Evolutionary conservation across 2,888 invertebrate species (phyloP).

Genomic region (Drosophila barbarae): DNA sequence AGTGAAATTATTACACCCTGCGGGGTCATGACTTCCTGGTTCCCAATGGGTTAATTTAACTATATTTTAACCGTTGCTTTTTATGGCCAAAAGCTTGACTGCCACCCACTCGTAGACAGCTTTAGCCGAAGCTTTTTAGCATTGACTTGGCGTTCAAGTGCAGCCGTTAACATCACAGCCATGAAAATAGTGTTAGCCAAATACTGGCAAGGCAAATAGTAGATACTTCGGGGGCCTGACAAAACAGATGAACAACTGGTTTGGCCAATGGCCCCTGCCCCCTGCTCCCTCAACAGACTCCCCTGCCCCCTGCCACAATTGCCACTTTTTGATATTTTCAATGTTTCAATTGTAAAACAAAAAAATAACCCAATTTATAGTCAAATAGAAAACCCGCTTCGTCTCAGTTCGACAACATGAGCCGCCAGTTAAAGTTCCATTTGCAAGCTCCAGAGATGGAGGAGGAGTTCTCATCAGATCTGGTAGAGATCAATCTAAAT

Average conservation of each 20-base stretch:
- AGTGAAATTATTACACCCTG: background rate
- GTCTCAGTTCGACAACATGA: slow-evolving; percentile 48
- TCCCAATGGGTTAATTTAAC: slow-evolving; percentile 14
- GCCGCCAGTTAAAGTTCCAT: slow-evolving; percentile 62
- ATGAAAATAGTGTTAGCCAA: slow-evolving; percentile 67
- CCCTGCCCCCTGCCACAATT: slow-evolving; percentile 1
- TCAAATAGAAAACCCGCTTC: slow-evolving; percentile 49
- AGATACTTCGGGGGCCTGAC: slow-evolving; percentile 17
- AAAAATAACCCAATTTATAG: slow-evolving; percentile 61
- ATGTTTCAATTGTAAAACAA: slow-evolving; percentile 48
- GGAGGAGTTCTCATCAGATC: slow-evolving; percentile 47
- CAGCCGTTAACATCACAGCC: slow-evolving; percentile 57
- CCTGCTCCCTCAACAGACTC: slow-evolving; percentile 29
- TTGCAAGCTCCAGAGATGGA: slow-evolving; percentile 39
- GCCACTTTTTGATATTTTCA: slow-evolving; percentile 43
- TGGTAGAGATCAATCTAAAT: slow-evolving; percentile 71
- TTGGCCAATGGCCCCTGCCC: slow-evolving; percentile 22
- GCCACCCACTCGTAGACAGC: slow-evolving; percentile 33
- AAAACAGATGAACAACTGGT: slow-evolving; percentile 62
- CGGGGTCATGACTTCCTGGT: background rate
- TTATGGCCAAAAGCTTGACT: slow-evolving; percentile 6
- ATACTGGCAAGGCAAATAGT: slow-evolving; percentile 28
- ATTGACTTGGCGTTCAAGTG: slow-evolving; percentile 52
- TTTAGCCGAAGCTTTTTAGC: slow-evolving; percentile 29
- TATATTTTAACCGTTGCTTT: slow-evolving; percentile 2